These are phyloP conservation scores for Chrysomela aeneicollis DNA, from an alignment of 2,888 invertebrate genomes.

Conservation along the genomic window DNA sequence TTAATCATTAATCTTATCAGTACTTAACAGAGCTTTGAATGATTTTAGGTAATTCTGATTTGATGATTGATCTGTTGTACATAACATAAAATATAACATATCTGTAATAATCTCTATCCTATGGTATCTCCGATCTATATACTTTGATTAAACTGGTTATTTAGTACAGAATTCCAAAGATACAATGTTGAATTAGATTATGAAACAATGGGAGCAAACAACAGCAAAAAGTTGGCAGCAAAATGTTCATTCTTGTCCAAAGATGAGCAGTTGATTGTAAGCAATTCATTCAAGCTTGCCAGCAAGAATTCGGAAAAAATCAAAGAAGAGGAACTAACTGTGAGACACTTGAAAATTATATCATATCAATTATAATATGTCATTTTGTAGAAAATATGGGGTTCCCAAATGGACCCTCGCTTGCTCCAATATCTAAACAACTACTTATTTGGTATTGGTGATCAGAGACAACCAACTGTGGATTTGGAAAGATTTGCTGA, in stretches of 20 bases:
- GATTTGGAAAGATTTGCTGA: constrained; percentile 74
- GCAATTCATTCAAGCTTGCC: constrained; percentile 69
- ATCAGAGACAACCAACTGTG: constrained; percentile 63
- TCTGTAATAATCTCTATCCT: no score
- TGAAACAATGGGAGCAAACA: constrained; percentile 62
- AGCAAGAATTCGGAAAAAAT: constrained; percentile 72
- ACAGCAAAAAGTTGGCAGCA: constrained; percentile 71
- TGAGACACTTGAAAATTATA: constrained; percentile 58
- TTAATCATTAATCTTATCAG: no score
- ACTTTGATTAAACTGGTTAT: no score
- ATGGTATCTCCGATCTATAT: no score
- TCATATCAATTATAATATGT: constrained; percentile 20
- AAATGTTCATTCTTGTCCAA: constrained; percentile 71
- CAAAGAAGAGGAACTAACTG: constrained; percentile 72
- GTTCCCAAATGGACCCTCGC: constrained; percentile 72
- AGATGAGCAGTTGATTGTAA: constrained; percentile 71
- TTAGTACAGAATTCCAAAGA: no score
- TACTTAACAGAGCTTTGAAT: no score
- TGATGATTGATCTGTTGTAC: no score
- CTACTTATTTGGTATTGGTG: constrained; percentile 70
- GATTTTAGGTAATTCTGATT: no score
- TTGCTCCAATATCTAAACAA: constrained; percentile 73
- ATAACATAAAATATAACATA: no score
- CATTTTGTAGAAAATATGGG: constrained; percentile 71
- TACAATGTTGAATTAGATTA: no score